Conservation (phyloP, 1,140 invertebrate genomes). For the Micrasema longulum region DNA sequence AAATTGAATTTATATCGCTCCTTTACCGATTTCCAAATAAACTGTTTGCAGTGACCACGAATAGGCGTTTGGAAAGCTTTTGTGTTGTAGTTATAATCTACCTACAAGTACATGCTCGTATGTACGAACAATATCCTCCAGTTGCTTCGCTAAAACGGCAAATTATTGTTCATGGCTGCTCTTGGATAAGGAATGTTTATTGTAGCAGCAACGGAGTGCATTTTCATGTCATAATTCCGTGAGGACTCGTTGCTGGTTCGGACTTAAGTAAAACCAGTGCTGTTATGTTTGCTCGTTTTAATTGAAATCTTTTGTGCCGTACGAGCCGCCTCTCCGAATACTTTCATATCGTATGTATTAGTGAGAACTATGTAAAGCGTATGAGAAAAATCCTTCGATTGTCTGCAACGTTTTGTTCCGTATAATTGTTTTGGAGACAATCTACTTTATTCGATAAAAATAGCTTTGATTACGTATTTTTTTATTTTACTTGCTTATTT, state of each 20-base stretch:
- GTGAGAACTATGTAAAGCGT: too few species aligned
- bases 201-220: constrained; percentile 35
- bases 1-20: too few species aligned
- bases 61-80: too few species aligned
- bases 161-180: constrained; percentile 43
- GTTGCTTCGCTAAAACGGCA: constrained; percentile 33
- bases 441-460: neutral
- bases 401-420: neutral
- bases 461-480: too few species aligned
- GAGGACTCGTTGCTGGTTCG: constrained; percentile 20
- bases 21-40: too few species aligned
- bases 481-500: too few species aligned
- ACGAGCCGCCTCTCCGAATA: neutral
- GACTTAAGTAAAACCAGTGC: constrained; percentile 19
- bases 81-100: too few species aligned
- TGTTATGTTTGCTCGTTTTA: constrained; percentile 37
- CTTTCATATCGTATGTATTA: too few species aligned
- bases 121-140: constrained; percentile 1
- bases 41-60: too few species aligned
- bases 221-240: constrained; percentile 46
- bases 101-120: too few species aligned
- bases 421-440: neutral
- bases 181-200: constrained; percentile 34
- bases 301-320: constrained; percentile 24
- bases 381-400: neutral